Percentiles rank a stretch among this genome's conserved stretches.
phyloP scores from a whole-genome alignment of 1,140 invertebrate genomes.

The Acromyrmex charruanus region DNA sequence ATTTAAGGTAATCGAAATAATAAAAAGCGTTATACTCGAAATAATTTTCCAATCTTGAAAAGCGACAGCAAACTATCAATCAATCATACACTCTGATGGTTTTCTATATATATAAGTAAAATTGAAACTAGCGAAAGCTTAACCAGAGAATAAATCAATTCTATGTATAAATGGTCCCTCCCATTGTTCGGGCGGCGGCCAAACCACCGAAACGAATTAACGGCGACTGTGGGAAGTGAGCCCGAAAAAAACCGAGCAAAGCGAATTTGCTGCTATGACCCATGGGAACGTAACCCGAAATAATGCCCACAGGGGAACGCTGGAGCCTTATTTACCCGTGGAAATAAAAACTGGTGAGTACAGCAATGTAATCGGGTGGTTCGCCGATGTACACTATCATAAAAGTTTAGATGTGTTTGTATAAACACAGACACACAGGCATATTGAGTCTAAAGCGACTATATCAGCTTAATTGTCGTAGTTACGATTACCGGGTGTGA shows the following conservation, averaged over 20 bases:
- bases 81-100: too few relatives aligned
- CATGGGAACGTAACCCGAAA: slow-evolving; percentile 65
- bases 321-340: slow-evolving; percentile 62
- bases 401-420: neutral
- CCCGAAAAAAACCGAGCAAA: slow-evolving; percentile 50
- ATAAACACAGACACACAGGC: too few relatives aligned
- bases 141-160: slow-evolving; percentile 53
- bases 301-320: slow-evolving; percentile 32
- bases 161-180: slow-evolving; percentile 14
- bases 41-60: too few relatives aligned
- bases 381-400: neutral
- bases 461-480: slow-evolving; percentile 10
- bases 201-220: slow-evolving; percentile 59
- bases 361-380: slow-evolving; percentile 23
- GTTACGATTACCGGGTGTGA: neutral
- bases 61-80: too few relatives aligned
- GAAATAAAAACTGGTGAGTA: slow-evolving; percentile 46
- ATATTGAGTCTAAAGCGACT: neutral
- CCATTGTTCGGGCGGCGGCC: slow-evolving; percentile 14
- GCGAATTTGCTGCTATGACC: slow-evolving; percentile 57
- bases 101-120: too few relatives aligned
- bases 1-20: slow-evolving; percentile 23
- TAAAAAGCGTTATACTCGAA: neutral
- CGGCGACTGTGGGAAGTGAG: slow-evolving; percentile 30
- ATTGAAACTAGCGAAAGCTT: slow-evolving; percentile 14